phyloP scores from a whole-genome alignment of 2,113 vertebrate species.

The Uria aalge region DNA sequence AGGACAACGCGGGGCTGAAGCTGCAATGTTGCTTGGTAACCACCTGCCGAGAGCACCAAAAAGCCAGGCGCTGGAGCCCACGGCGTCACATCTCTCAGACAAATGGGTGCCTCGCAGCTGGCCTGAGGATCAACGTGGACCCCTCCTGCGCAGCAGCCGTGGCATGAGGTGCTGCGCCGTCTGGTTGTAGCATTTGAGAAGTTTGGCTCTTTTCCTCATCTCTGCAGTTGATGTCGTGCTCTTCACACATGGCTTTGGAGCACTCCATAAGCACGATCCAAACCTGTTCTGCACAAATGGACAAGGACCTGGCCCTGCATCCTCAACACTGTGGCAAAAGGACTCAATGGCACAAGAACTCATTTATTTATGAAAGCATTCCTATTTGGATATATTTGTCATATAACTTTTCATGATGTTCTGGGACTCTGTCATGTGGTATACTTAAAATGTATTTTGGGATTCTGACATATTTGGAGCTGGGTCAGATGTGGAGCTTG shows the following conservation, averaged over 20 bases:
- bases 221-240: neutral
- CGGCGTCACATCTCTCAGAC: neutral
- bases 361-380: slow-evolving; percentile 22
- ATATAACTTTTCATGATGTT: neutral
- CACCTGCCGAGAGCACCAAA: neutral
- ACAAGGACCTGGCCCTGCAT: neutral
- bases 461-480: slow-evolving; percentile 45
- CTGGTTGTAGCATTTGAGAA: neutral
- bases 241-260: neutral
- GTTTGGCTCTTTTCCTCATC: neutral
- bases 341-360: neutral
- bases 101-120: neutral
- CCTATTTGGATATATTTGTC: slow-evolving; percentile 20
- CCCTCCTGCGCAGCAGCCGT: neutral
- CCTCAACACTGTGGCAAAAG: neutral
- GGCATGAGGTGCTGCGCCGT: accelerated
- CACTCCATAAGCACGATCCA: accelerated
- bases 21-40: slow-evolving; percentile 44
- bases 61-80: neutral
- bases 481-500: slow-evolving; percentile 39
- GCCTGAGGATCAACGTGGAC: neutral
- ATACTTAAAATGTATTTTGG: neutral
- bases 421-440: neutral
- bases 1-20: neutral
- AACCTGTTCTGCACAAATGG: neutral